These are phyloP conservation scores for Aphelenchoides besseyi DNA, from an alignment of 1,140 invertebrate genomes.

Conservation along the genomic window DNA sequence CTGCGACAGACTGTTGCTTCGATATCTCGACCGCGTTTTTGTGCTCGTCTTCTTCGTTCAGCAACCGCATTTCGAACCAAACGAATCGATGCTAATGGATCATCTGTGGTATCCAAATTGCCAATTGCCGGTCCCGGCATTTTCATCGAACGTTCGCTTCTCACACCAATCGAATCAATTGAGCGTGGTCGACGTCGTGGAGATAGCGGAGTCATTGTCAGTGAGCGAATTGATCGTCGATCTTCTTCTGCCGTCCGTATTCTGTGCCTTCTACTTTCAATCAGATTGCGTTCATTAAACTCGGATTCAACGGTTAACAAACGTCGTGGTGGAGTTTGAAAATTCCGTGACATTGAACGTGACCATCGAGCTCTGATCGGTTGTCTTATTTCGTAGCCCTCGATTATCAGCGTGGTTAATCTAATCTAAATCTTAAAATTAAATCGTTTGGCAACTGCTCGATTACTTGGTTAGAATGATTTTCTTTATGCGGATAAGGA, in stretches of 20 bases:
- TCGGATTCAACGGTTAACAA: neutral
- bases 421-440: slow-evolving; percentile 3
- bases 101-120: neutral
- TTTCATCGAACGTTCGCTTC: neutral
- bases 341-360: neutral
- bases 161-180: neutral
- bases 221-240: neutral
- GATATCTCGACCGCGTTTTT: slow-evolving; percentile 25
- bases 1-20: slow-evolving; percentile 33
- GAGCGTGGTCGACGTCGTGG: neutral
- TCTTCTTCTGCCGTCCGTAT: neutral
- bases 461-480: slow-evolving; percentile 8
- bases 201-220: neutral
- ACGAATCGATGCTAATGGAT: slow-evolving; percentile 24
- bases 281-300: neutral
- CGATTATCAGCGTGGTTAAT: neutral
- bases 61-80: slow-evolving; percentile 10
- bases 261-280: neutral
- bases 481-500: neutral
- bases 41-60: slow-evolving; percentile 10
- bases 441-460: neutral
- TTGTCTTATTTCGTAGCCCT: slow-evolving; percentile 2
- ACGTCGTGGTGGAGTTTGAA: neutral
- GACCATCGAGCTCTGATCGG: neutral
- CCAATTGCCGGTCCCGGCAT: neutral